Conservation (phyloP, 35 echinoderm and acorn worm species). For the Ptychodera flava region DNA sequence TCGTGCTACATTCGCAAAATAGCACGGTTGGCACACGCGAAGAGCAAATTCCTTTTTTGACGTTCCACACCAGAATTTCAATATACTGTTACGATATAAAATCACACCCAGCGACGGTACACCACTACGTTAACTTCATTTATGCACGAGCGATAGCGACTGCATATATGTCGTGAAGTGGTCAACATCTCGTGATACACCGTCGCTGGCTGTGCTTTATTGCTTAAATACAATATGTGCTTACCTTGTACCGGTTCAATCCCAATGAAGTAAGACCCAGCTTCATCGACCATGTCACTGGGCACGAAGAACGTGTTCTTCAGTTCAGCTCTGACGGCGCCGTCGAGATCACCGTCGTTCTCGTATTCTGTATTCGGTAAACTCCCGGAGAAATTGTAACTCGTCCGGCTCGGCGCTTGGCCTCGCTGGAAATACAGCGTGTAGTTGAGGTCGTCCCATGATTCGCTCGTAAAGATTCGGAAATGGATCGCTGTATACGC, state of each 20-base stretch:
- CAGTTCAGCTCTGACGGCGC: background rate
- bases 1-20: too few relatives aligned
- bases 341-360: background rate
- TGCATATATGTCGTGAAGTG: too few relatives aligned
- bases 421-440: background rate
- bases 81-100: too few relatives aligned
- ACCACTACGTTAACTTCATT: too few relatives aligned
- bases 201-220: too few relatives aligned
- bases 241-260: background rate
- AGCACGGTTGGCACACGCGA: too few relatives aligned
- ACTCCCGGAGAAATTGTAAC: background rate
- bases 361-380: background rate
- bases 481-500: background rate
- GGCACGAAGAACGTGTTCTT: background rate
- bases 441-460: background rate
- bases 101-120: too few relatives aligned
- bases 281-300: background rate
- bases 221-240: too few relatives aligned
- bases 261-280: background rate
- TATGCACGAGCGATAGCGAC: too few relatives aligned
- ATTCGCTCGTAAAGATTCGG: background rate
- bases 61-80: too few relatives aligned
- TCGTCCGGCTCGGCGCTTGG: background rate
- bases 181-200: too few relatives aligned
- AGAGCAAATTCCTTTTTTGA: too few relatives aligned